Base-by-base conservation (phyloP, 2,113 vertebrate species). In the Macquaria australasica region DNA sequence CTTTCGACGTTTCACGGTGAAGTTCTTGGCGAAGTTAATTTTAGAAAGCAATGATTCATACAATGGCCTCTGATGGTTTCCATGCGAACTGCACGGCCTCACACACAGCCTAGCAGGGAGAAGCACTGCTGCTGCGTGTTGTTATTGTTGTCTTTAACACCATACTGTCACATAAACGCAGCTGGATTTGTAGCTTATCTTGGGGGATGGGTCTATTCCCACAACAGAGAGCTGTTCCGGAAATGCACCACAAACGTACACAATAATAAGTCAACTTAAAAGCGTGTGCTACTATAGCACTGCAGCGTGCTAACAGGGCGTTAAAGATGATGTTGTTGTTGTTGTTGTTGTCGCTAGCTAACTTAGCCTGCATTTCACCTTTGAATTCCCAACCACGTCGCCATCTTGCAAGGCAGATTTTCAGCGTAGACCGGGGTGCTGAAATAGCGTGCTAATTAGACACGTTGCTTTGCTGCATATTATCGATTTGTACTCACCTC, bases 351-450 rank as follows among this genome's bases (percentile, higher is more conserved):
- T 85, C 78, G 86, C 84, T 88, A 93, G 87, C 91, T 77, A 82
- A 86, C 86, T 90, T 86, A 90, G 88, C 89, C 87, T 51, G 88
- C 80, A 88, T 94, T 95, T 96, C 95, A 96, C 94, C 95, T 96
- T 92, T 94, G 91, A 94, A 94, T 94, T 92, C 91, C 86, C 89
- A 93, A 94, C 89, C 91, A 92, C 91, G 93, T 93, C 96, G 96
- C 96, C 96, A 96, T 96, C 95, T 96, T 96, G 95, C 90, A 93
- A 91, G 84, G 89, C 88, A 87, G 87, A 90, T 94, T 93, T 92
- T 86, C 81, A 88, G 73, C 89, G 89, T 82, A 94, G 55, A 93
- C 88, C 80, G 53, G 88, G 55, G 81, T 77, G 73, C 78, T 87
- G 73, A 83, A 90, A 89, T 73, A 63, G 77, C 77, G 62, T 82